Base-by-base conservation (phyloP, 2,888 invertebrate genomes). In the Pyrrhia umbra region DNA sequence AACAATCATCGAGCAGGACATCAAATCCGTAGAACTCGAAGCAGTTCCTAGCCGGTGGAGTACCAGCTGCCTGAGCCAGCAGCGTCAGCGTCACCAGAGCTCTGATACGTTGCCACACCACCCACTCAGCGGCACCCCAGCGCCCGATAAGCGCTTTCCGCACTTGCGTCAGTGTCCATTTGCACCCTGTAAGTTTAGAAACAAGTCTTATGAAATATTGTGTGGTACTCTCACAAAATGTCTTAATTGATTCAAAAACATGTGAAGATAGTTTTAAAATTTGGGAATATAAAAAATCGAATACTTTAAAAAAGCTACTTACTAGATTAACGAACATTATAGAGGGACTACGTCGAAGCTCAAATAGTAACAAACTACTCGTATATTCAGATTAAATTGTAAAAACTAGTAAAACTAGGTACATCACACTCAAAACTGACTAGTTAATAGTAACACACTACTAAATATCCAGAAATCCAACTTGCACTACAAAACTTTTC, bases 11-110 rank as follows among this genome's bases (percentile, higher is more conserved):
- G 0, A 99, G 96, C 46, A 99, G 93, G 43, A 99, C 97, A 88
- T 99, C 98, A 86, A 98, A 98, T 1, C 98, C 98, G 85, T 98
- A 98, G 85, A 98, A 97, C 88, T 98, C 98, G 88, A 98, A 98
- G 89, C 98, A 97, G 90, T 97, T 98, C 27, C 96, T 95, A 0
- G 97, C 96, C 8, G 95, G 96, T 0, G 97, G 97, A 9, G 97
- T 96, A 27, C 96, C 96, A 21, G 96, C 95, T 0, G 96, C 96
- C 86, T 98, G 97, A 51, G 97, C 97, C 18, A 98, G 90, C 18
- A 98, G 92, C 0, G 98, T 98, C 46, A 98, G 90, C 3, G 97
- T 96, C 4, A 98, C 96, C 43, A 98, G 93, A 13, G 96, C 96
- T 9, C 97, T 95, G 61, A 98, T 96, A 66, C 96, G 93, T 83